Evolutionary conservation across 2,888 invertebrate species (phyloP), one percentile per base, ranked within the genome.

Genomic region (Macrosiphum euphorbiae): DNA sequence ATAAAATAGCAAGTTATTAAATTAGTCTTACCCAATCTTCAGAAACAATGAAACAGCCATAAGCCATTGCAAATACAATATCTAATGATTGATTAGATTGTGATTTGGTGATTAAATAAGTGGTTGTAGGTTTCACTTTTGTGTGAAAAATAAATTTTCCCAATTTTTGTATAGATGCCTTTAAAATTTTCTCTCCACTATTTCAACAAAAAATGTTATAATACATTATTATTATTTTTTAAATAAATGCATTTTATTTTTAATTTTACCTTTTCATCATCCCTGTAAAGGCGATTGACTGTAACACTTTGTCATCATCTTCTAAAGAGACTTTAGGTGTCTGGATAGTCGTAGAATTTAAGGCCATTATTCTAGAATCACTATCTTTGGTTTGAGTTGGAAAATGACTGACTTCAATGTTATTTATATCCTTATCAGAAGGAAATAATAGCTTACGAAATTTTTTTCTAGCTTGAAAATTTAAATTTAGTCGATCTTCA

Each of bases 31-130:
- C 96, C 98, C 98, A 98, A 92, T 97, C 96, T 86, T 97, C 96
- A 92, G 96, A 96, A n/a, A 98, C 95, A 90, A 98, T 96, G 97
- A 98, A 97, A 95, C 98, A 97, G 0, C 98, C 98, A 50, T 97
- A 96, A 67, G 97, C 97, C 10, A 98, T 97, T 0, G 97, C 98
- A 92, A 97, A 96, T 94, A 98, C 95, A 78, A 98, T 96, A 96
- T 98, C 98, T 52, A 98, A 96, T 0, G 98, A 98, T 55, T 98
- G 96, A 35, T 97, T 96, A 7, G 96, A 95, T 10, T n/a, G 1
- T 90, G 97, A 97, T 55, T 96, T 96, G 84, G 97, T 97, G 0
- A 98, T 96, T 10, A 98, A 96, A 95, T 98, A 98, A 0, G 98
- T 98, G 0, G 98, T 98, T 35, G 96, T 96, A 78, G 96, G 96